These are phyloP conservation scores for Globodera rostochiensis DNA, from an alignment of 1,140 invertebrate genomes.

Conservation along the genomic window DNA sequence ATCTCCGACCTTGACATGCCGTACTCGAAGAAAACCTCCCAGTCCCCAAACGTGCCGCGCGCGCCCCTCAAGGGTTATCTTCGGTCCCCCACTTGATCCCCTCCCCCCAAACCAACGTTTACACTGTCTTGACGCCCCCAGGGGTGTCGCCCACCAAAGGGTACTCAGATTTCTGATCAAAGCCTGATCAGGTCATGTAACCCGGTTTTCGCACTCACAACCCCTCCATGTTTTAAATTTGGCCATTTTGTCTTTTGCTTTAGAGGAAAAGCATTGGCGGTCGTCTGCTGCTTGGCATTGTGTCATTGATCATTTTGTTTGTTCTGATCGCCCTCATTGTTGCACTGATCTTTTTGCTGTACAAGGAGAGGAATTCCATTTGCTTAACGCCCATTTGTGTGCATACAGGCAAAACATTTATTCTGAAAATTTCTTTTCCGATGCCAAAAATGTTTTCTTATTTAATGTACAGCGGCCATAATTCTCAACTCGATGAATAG, in stretches of 20 bases:
- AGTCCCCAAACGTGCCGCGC: too few relatives aligned
- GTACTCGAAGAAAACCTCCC: background rate
- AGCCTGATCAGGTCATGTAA: too few relatives aligned
- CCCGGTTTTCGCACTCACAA: too few relatives aligned
- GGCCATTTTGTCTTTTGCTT: background rate
- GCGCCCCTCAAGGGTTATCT: too few relatives aligned
- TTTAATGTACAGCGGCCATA: slow-evolving; percentile 54
- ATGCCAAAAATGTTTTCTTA: background rate
- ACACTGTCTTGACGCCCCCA: background rate
- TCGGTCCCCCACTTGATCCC: too few relatives aligned
- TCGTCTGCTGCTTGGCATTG: slow-evolving; percentile 11
- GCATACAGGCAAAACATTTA: slow-evolving; percentile 52
- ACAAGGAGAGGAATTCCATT: slow-evolving; percentile 42
- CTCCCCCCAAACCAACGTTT: background rate
- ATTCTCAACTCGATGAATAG: slow-evolving; percentile 67
- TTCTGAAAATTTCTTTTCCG: slow-evolving; percentile 7
- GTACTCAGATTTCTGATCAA: background rate
- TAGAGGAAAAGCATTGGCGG: slow-evolving; percentile 12
- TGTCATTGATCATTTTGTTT: slow-evolving; percentile 30
- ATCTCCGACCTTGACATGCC: background rate
- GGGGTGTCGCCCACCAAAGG: background rate
- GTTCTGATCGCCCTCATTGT: slow-evolving; percentile 40
- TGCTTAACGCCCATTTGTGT: slow-evolving; percentile 60
- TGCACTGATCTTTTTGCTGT: slow-evolving; percentile 36
- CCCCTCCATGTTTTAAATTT: background rate